Base-by-base conservation (phyloP, 2,888 invertebrate genomes). In the Euzetes globulus region DNA sequence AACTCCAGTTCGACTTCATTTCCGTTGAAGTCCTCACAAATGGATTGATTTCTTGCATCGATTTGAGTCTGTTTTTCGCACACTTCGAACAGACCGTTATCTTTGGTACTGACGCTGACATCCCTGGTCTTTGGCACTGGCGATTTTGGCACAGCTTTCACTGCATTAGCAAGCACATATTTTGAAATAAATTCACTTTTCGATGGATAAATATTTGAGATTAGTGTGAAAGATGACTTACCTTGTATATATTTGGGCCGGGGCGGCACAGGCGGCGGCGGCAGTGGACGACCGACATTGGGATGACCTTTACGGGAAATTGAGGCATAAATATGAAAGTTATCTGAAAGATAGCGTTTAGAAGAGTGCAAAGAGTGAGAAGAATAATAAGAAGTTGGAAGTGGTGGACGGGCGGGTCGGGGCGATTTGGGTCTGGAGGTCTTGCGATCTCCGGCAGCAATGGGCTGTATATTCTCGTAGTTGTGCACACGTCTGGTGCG, bases 251-350 rank as follows among this genome's bases (percentile, higher is more conserved):
- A 25, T n/a, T 70, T 68, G 13, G 73, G 73, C 22, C 73, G 22
- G 19, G 74, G 74, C 17, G 74, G 74, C 19, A 70, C 29, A n/a
- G 74, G 74, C 22, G 74, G 74, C n/a, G 74, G 70, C 13, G 74
- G 74, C 37, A 74, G 33, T 45, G 74, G 71, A 13, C 74, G 70
- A 6, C 7, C 29, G n/a, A 47, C n/a, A 15, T 17, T 70, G n/a
- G 7, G n/a, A 65, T 37, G 5, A 60, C 60, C 60, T 60, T 37
- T 65, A 15, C 33, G 33, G 7, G 33, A 41, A 19, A 60, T 25
- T 6, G 60, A 60, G 29, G 60, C 60, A 29, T 60, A 60, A 17
- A 60, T 29, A 33, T 60, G 60, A 60, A 4, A 60, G 29, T 29
- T 60, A 29, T 60, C 29, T 17, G 60, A 19, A 55, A 19, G 27